Conservation (phyloP, 2,888 invertebrate genomes). For the Lasioglossum calceatum region DNA sequence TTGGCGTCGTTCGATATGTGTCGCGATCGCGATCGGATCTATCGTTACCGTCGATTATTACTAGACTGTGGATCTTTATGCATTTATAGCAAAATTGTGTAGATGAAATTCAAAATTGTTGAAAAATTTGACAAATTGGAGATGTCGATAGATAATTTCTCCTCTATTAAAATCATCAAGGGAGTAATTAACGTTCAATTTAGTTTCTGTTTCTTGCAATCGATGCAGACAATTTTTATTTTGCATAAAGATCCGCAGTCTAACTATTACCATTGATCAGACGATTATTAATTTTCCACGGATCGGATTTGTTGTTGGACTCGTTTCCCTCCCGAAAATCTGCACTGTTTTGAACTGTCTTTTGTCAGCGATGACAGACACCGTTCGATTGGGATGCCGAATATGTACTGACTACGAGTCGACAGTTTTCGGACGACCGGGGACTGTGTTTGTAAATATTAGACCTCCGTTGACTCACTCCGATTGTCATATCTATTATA, state of each 20-base stretch:
- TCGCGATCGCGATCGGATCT: background rate
- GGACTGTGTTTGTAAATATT: slow-evolving; percentile 33
- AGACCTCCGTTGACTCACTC: background rate
- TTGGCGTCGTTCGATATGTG: background rate
- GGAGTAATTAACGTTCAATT: too few relatives aligned
- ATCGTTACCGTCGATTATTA: background rate
- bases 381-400: background rate
- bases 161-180: too few relatives aligned
- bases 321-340: background rate
- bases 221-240: too few relatives aligned
- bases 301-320: background rate
- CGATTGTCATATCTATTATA: background rate
- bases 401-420: background rate
- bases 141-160: too few relatives aligned
- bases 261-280: background rate
- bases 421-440: background rate
- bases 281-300: background rate
- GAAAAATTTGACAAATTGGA: too few relatives aligned
- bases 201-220: too few relatives aligned
- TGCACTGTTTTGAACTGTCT: background rate
- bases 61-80: too few relatives aligned
- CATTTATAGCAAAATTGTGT: too few relatives aligned
- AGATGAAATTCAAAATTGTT: too few relatives aligned
- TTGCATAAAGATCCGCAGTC: too few relatives aligned
- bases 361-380: background rate